Evolutionary conservation across 2,113 vertebrate species (phyloP), one percentile per base, ranked within the genome.

Genomic region (Dromas ardeola): DNA sequence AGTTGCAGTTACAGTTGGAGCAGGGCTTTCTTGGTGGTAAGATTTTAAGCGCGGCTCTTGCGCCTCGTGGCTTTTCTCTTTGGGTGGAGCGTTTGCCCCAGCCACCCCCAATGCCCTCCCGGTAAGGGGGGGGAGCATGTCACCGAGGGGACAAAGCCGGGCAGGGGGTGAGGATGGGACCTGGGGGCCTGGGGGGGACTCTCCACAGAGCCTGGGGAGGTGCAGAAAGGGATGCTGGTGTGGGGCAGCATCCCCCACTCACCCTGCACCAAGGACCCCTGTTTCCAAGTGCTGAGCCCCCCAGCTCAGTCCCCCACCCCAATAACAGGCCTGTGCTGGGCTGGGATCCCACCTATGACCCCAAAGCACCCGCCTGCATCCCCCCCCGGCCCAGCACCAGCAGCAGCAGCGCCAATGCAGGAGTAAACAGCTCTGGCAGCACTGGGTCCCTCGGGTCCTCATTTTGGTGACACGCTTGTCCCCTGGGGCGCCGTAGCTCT

Each of bases 1-100:
- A 90, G 88, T 87, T 85, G 80, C 92, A 45, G 96, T 11, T 59
- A 17, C 91, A 82, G 10, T 65, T 72, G 95, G 95, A 96, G 78
- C 70, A 5, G 95, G 87, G 92, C 53, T 85, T 13, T 15, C 85
- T 53, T 2, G 22, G 78, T 8, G 95, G 85, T 93, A 96, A 95
- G 96, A 82, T 81, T 59, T 14, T 7, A n/a, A 96, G 71, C 74
- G 56, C 23, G 59, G 59, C 74, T 91, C 81, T 91, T 12, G 6
- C 2, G 84, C 87, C 96, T 84, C 32, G 13, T 73, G 86, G 47
- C 10, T 34, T 78, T 80, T 47, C 21, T 21, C 21, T 47, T 47
- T 19, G 82, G 93, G 79, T 77, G 92, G 77, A 88, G 36, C 1
- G 6, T 72, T 91, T 74, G 50, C 59, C 81, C 40, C 71, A 16